phyloP scores from a whole-genome alignment of 2,797 vertebrate genomes.

The Arrhamphus sclerolepis region DNA sequence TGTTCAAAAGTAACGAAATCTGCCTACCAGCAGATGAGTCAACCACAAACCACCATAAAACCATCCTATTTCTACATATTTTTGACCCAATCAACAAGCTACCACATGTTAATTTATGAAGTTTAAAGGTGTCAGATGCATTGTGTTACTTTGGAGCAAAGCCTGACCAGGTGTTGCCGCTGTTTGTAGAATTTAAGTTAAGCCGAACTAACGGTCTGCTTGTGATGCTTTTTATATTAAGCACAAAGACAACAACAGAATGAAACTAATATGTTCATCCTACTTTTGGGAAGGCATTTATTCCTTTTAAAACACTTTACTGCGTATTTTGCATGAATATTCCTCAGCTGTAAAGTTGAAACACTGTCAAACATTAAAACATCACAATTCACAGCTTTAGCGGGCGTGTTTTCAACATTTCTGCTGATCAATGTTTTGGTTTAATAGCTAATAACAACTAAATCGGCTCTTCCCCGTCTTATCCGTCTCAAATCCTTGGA shows the following conservation, averaged over 20 bases:
- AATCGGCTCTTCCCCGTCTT: conserved; percentile 69
- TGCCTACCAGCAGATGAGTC: background rate
- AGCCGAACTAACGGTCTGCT: background rate
- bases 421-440: conserved; percentile 45
- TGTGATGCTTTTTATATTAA: background rate
- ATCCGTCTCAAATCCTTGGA: conserved; percentile 58
- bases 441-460: conserved; percentile 62
- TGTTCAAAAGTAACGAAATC: background rate
- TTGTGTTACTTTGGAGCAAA: background rate
- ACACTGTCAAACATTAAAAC: conserved; percentile 24
- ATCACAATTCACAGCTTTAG: conserved; percentile 27
- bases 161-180: background rate
- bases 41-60: too few relatives aligned
- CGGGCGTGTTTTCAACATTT: conserved; percentile 46
- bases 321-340: too few relatives aligned
- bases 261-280: background rate
- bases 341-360: conserved; percentile 17
- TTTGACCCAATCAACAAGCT: background rate
- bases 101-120: background rate
- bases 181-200: too few relatives aligned
- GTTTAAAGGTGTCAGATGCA: background rate
- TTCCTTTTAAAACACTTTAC: too few relatives aligned
- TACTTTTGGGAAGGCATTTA: too few relatives aligned
- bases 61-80: background rate
- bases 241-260: background rate